phyloP scores from a whole-genome alignment of 2,888 invertebrate species.

The Ennomos quercinarius region DNA sequence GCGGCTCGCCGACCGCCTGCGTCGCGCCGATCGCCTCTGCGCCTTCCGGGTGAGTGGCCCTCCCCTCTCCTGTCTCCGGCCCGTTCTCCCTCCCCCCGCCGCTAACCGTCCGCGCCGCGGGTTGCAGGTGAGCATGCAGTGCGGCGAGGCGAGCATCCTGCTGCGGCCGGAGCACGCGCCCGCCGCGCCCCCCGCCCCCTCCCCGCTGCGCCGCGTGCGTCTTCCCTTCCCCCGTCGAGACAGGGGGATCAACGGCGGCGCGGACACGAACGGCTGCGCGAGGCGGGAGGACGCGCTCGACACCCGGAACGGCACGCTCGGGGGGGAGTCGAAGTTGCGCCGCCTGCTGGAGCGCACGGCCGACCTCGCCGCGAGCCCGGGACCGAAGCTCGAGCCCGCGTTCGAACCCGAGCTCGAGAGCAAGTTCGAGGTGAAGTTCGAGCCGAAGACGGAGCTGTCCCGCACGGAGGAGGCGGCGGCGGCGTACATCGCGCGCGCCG shows the following conservation, averaged over 20 bases:
- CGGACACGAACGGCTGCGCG: neutral
- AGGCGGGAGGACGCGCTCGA: slow-evolving; percentile 32
- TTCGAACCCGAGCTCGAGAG: slow-evolving; percentile 19
- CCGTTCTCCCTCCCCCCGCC: neutral
- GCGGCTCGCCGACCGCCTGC: slow-evolving; percentile 63
- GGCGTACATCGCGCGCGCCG: slow-evolving; percentile 76
- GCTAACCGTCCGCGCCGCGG: slow-evolving; percentile 13
- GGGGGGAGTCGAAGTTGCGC: slow-evolving; percentile 43
- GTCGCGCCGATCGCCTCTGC: slow-evolving; percentile 43
- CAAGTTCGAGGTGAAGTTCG: slow-evolving; percentile 17
- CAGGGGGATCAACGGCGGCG: slow-evolving; percentile 21
- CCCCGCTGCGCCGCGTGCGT: slow-evolving; percentile 49
- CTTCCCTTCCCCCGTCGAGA: slow-evolving; percentile 41
- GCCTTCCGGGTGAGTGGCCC: slow-evolving; percentile 53
- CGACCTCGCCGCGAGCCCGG: neutral
- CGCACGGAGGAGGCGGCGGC: slow-evolving; percentile 58
- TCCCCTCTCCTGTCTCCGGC: slow-evolving; percentile 1
- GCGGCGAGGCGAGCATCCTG: slow-evolving; percentile 69
- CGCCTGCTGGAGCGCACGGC: slow-evolving; percentile 51
- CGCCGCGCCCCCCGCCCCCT: slow-evolving; percentile 31
- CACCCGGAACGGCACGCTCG: slow-evolving; percentile 26
- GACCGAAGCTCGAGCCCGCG: slow-evolving; percentile 20
- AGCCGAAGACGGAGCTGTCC: slow-evolving; percentile 24
- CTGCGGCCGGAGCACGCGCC: slow-evolving; percentile 66
- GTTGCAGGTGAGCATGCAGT: slow-evolving; percentile 59